Evolutionary conservation across 2,888 invertebrate species (phyloP).

Genomic region (Chelonus formosanus): DNA sequence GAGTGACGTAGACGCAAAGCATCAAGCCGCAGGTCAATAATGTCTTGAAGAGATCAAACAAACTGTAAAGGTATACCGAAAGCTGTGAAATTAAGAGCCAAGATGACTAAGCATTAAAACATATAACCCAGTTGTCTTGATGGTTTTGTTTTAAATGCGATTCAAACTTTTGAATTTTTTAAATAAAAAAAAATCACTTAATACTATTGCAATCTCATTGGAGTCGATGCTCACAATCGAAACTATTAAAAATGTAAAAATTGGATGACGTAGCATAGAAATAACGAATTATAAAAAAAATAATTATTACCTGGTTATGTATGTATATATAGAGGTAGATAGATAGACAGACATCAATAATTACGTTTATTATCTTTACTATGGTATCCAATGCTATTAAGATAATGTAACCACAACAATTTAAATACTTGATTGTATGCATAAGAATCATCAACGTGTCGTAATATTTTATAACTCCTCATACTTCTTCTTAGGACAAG

Average conservation of each 20-base stretch:
- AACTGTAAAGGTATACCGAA: neutral
- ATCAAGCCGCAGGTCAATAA: conserved; percentile 16
- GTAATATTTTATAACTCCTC: conserved; percentile 8
- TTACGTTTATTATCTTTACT: conserved; percentile 25
- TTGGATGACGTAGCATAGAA: too few relatives aligned
- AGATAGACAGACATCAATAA: conserved; percentile 15
- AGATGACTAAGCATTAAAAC: conserved; percentile 23
- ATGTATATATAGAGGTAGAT: neutral
- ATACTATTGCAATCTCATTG: too few relatives aligned
- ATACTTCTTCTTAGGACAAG: conserved; percentile 12
- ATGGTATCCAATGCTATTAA: conserved; percentile 22
- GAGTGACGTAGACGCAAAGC: conserved; percentile 47
- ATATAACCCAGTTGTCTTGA: too few relatives aligned
- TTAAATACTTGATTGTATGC: conserved; percentile 25
- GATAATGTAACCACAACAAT: conserved; percentile 27
- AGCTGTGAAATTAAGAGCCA: conserved; percentile 13
- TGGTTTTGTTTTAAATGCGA: too few relatives aligned
- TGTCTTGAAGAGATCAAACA: neutral
- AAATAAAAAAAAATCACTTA: too few relatives aligned
- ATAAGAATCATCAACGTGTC: conserved; percentile 22
- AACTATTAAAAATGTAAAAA: too few relatives aligned
- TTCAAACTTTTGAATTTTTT: too few relatives aligned
- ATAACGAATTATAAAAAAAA: too few relatives aligned
- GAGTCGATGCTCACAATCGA: too few relatives aligned
- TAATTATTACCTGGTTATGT: conserved; percentile 1